Percentiles rank a stretch among this genome's conserved stretches.
Conservation (phyloP, 2,888 invertebrate genomes). For the Lottia gigantea region DNA sequence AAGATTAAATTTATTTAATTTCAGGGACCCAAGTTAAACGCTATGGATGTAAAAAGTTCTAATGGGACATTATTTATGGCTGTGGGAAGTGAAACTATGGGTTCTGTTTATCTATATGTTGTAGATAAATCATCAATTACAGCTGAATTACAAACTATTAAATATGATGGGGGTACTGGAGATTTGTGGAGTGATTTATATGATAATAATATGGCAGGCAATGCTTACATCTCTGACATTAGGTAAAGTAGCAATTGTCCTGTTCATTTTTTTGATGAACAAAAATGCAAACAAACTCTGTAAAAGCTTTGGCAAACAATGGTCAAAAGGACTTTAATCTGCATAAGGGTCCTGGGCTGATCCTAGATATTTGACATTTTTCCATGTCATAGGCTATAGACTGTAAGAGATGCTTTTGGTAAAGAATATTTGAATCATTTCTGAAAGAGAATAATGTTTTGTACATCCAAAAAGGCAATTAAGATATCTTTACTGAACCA, state of each 20-base stretch:
- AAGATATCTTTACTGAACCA: no score
- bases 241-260: constrained; percentile 26
- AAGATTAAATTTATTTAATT: neutral
- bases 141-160: constrained; percentile 34
- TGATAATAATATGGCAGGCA: constrained; percentile 31
- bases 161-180: constrained; percentile 32
- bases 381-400: no score
- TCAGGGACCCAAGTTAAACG: constrained; percentile 41
- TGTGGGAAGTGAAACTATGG: constrained; percentile 40
- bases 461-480: no score
- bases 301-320: no score
- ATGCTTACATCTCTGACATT: constrained; percentile 37
- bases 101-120: constrained; percentile 39
- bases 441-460: no score
- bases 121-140: constrained; percentile 30
- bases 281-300: no score
- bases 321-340: no score
- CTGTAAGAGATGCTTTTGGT: no score
- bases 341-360: no score
- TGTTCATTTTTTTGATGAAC: no score
- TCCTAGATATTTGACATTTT: no score
- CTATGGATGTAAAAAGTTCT: constrained; percentile 36
- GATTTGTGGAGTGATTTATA: constrained; percentile 40
- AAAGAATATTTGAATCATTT: no score
- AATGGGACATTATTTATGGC: constrained; percentile 35